A percentile compares a stretch with the other conserved stretches of the same genome.
Conservation (phyloP, 2,888 invertebrate species). For the Drosophila limbata region DNA sequence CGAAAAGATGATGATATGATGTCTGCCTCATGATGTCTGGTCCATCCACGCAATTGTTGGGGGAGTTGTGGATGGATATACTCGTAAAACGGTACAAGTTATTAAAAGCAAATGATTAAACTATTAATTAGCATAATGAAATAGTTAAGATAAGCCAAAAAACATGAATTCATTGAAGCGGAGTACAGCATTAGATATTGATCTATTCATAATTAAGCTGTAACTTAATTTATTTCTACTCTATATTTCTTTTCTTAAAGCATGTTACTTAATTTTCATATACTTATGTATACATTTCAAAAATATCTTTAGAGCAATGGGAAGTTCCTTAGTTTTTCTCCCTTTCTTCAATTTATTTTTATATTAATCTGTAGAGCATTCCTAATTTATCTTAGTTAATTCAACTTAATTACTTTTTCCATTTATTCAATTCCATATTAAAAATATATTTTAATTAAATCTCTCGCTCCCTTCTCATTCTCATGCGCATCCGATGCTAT, state of each 20-base stretch:
- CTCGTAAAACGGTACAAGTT: constrained; percentile 3
- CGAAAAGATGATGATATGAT: constrained; percentile 28
- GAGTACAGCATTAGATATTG: background rate
- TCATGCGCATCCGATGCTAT: background rate
- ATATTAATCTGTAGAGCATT: constrained; percentile 2
- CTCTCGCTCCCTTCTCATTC: background rate
- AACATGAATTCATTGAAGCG: background rate
- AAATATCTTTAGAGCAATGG: background rate
- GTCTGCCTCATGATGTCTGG: constrained; percentile 7
- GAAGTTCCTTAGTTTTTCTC: background rate
- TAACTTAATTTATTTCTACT: too few species aligned
- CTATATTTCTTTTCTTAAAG: too few species aligned
- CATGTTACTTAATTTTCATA: too few species aligned
- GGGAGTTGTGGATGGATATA: constrained; percentile 26
- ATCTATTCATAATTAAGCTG: background rate
- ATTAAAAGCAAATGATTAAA: constrained; percentile 12
- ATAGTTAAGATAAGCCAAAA: constrained; percentile 1
- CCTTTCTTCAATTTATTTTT: background rate
- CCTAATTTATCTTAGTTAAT: background rate
- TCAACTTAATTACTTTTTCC: too few species aligned
- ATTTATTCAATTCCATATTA: too few species aligned
- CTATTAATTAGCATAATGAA: constrained; percentile 26
- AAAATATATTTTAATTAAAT: too few species aligned
- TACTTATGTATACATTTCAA: background rate
- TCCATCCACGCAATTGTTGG: background rate